Evolutionary conservation across 1,140 invertebrate species (phyloP), one percentile per base, ranked within the genome.

Genomic region (Trinorchestia longiramus): DNA sequence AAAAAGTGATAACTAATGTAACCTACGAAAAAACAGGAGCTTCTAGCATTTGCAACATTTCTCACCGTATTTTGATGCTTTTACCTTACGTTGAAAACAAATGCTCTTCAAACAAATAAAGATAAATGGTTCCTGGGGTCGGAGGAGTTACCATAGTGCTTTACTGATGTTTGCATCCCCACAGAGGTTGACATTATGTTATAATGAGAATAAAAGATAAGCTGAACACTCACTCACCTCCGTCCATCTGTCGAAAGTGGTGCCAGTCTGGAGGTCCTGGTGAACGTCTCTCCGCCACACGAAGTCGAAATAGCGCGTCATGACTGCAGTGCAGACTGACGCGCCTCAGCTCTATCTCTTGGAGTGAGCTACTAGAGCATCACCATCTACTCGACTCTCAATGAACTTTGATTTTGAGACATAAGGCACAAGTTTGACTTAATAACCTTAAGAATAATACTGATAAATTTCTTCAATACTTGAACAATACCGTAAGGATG

Each of bases 241-340:
- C 96, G 99, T 99, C 99, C 99, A 99, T 96, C 99, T 98, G 98
- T 99, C 99, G 97, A 99, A 99, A 15, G 98, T 97, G 96, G 98
- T 98, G 95, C 99, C 99, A 96, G 98, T 98, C 62, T 99, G 98
- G 42, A 99, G 98, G 44, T 98, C 97, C 97, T 99, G 98, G 57
- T 99, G 99, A 95, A 99, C 99, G 95, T 98, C 98, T 96, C 99
- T 98, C 97, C 98, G 98, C 99, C 99, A 99, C 98, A 99, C 99
- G 98, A 99, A 99, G 97, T 99, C 99, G 97, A 99, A 99, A 97
- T 98, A 99, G 97, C 99, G 99, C 97, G 99, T 99, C 99, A 99
- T 99, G 92, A 36, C 62, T 23, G 62, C 62, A 3, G 62, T 11
- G 62, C 62, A 11, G 28, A 36, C 62, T 36, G 62, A 36, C 87